These are phyloP conservation scores for Drosophila nigromelanica DNA, from an alignment of 1,140 invertebrate genomes.

Conservation along the genomic window DNA sequence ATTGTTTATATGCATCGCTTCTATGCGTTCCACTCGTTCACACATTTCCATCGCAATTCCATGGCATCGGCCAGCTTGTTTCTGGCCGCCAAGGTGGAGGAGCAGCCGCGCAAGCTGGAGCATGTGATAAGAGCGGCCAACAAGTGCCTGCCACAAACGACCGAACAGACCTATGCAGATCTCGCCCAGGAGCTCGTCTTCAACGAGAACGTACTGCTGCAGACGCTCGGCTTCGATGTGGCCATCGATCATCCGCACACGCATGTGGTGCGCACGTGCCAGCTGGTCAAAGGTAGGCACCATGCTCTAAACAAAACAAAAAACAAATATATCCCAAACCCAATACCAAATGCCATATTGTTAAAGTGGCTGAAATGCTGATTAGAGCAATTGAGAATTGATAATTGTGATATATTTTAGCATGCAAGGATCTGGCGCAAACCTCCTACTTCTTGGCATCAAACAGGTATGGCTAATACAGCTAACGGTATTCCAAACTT, in stretches of 20 bases:
- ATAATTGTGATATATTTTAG: slow-evolving; percentile 86
- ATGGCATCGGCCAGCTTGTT: slow-evolving; percentile 95
- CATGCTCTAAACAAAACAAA: slow-evolving; percentile 32
- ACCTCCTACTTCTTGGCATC: slow-evolving; percentile 99
- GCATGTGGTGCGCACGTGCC: slow-evolving; percentile 96
- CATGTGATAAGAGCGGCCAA: slow-evolving; percentile 97
- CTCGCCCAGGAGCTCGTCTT: slow-evolving; percentile 96
- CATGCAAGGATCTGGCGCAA: slow-evolving; percentile 97
- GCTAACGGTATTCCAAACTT: slow-evolving; percentile 10
- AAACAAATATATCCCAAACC: slow-evolving; percentile 8
- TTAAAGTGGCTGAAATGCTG: neutral
- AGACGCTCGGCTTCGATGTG: slow-evolving; percentile 98
- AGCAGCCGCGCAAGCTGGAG: slow-evolving; percentile 97
- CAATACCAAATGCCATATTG: slow-evolving; percentile 29
- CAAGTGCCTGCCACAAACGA: slow-evolving; percentile 89
- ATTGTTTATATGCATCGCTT: slow-evolving; percentile 99
- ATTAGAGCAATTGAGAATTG: slow-evolving; percentile 49
- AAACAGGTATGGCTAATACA: slow-evolving; percentile 89
- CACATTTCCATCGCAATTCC: slow-evolving; percentile 92
- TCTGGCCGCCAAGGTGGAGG: slow-evolving; percentile 98
- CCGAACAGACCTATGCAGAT: slow-evolving; percentile 85
- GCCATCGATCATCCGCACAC: slow-evolving; percentile 98
- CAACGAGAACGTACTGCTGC: slow-evolving; percentile 97
- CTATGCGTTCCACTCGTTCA: slow-evolving; percentile 97
- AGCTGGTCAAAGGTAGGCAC: slow-evolving; percentile 93